Percentiles rank a stretch among this genome's conserved stretches.
phyloP scores from a whole-genome alignment of 2,797 vertebrate genomes.

The Psittacula echo region DNA sequence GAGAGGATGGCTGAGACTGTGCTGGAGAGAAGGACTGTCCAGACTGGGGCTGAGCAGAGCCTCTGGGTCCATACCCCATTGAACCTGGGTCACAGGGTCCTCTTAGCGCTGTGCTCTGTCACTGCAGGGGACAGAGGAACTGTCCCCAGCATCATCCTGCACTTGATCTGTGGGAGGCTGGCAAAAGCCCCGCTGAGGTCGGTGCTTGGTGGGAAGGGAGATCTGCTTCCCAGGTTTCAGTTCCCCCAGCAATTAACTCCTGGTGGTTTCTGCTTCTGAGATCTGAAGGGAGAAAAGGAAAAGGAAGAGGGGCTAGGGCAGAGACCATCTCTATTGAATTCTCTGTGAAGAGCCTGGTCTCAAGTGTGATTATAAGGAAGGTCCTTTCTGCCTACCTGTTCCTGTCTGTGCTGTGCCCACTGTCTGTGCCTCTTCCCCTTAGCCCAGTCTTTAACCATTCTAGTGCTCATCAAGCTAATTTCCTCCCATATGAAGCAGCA shows the following conservation, averaged over 20 bases:
- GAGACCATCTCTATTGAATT: not conserved
- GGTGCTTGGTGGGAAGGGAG: not conserved
- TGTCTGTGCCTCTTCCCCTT: not conserved
- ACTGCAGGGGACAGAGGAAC: not conserved
- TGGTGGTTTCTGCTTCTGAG: not conserved
- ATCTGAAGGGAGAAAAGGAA: not conserved
- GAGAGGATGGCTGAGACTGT: not conserved
- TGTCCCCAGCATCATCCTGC: not conserved
- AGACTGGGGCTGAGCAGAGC: not conserved
- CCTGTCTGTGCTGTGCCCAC: not conserved
- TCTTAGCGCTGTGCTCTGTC: not conserved
- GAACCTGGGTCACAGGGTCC: not conserved
- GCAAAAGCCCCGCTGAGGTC: rapidly evolving
- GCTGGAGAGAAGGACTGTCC: not conserved
- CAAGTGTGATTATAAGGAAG: not conserved
- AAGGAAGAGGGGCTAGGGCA: not conserved
- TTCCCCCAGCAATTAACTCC: not conserved
- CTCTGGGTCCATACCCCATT: not conserved
- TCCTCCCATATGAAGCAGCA: not conserved
- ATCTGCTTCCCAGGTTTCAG: not conserved
- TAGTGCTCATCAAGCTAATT: not conserved
- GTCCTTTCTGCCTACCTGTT: not conserved
- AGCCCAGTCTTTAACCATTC: not conserved
- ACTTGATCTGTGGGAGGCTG: not conserved
- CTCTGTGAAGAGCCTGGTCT: not conserved